These are phyloP conservation scores for Drosophila austrosaltans DNA, from an alignment of 2,888 invertebrate genomes.

Conservation along the genomic window DNA sequence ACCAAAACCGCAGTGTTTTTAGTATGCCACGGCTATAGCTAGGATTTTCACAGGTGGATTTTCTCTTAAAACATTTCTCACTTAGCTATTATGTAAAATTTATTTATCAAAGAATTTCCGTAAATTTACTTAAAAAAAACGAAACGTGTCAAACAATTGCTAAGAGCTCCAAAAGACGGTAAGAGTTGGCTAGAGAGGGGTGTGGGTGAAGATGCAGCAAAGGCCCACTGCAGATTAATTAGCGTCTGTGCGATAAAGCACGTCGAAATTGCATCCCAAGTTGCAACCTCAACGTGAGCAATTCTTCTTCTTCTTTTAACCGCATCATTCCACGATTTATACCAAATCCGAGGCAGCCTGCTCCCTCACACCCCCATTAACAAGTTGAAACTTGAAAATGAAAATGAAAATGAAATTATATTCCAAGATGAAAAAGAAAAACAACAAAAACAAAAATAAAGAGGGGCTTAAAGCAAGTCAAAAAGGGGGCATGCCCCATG, in stretches of 20 bases:
- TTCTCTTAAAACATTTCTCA: constrained; percentile 1
- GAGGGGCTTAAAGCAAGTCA: background rate
- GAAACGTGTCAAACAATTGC: constrained; percentile 61
- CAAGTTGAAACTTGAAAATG: background rate
- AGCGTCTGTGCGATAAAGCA: constrained; percentile 70
- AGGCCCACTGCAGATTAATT: constrained; percentile 71
- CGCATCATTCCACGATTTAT: background rate
- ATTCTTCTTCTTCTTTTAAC: background rate
- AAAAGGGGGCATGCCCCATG: constrained; percentile 7
- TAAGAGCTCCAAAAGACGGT: background rate
- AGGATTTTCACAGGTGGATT: constrained; percentile 27
- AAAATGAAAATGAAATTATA: background rate
- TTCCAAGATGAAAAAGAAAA: background rate
- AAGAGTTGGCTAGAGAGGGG: background rate
- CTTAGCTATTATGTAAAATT: constrained; percentile 53
- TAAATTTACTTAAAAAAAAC: constrained; percentile 38
- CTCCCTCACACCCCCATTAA: background rate
- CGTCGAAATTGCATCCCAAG: constrained; percentile 48
- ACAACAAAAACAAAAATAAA: too few species aligned
- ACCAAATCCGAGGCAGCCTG: background rate
- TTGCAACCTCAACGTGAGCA: constrained; percentile 41
- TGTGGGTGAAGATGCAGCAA: constrained; percentile 61
- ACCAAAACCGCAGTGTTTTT: constrained; percentile 57
- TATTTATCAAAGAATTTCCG: constrained; percentile 59
- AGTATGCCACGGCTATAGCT: constrained; percentile 62